Evolutionary conservation across 2,113 vertebrate species (phyloP), one percentile per base, ranked within the genome.

Genomic region (Anthoscopus minutus): DNA sequence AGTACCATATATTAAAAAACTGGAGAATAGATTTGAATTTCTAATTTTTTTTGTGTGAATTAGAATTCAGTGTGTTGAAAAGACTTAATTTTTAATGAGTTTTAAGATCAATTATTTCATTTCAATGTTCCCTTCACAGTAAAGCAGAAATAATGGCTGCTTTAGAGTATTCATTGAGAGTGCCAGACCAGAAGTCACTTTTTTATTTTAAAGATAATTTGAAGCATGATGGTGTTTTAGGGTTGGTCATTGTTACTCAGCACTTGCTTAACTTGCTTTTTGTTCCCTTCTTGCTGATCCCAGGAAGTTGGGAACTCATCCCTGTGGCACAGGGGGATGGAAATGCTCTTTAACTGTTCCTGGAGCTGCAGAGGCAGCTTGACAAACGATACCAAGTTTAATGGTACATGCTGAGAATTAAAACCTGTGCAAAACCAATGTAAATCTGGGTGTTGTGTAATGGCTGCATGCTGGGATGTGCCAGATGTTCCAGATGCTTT

Each of bases 401-500:
- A 67, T 67, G 84, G 64, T 6, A 92, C 70, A 58, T 38, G 51
- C 19, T 61, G 95, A 87, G 85, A 91, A 44, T 58, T 93, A 58
- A 94, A 96, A 92, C 74, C 40, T 73, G 56, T n/a, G 73, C 92
- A 82, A 30, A 93, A 62, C 2, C 76, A 16, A 16, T 13, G 51
- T 12, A 62, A 83, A 48, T 25, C 70, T 60, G 73, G 7, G 9
- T 79, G 81, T 94, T 18, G 58, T 72, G 18, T 69, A 72, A 86
- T 23, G 81, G 42, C 22, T 7, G 45, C 56, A 13, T 5, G 31
- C 64, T 96, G 72, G 47, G 66, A 15, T 83, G 81, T 48, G 77
- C 89, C 91, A 97, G 74, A 54, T 96, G 56, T 92, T 92, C 62
- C 94, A 93, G 91, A 50, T 19, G 73, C 38, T 40, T 83, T 48